Conservation (phyloP, 1,140 invertebrate species). For the Drosophila arizonae region DNA sequence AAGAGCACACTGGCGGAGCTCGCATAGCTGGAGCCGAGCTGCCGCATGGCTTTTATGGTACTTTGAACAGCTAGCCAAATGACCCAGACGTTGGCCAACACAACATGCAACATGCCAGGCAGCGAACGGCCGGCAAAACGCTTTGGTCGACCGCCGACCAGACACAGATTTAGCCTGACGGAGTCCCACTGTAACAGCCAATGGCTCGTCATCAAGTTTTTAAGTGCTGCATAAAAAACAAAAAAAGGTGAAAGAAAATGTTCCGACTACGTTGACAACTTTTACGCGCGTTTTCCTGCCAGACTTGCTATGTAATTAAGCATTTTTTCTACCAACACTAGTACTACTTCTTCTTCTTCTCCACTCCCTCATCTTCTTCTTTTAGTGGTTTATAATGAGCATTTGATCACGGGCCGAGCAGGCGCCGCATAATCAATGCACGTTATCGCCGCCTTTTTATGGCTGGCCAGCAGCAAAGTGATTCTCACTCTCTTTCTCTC, state of each 20-base stretch:
- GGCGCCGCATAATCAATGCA: conserved; percentile 45
- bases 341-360: neutral
- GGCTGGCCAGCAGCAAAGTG: conserved; percentile 8
- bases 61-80: conserved; percentile 39
- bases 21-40: neutral
- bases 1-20: no score
- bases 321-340: conserved; percentile 9
- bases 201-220: conserved; percentile 20
- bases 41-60: conserved; percentile 36
- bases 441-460: conserved; percentile 34
- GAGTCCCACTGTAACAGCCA: neutral
- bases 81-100: conserved; percentile 36
- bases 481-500: neutral
- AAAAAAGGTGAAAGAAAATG: conserved; percentile 23
- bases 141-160: conserved; percentile 21
- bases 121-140: conserved; percentile 35
- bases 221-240: conserved; percentile 42
- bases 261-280: conserved; percentile 37
- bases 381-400: conserved; percentile 49
- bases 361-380: neutral
- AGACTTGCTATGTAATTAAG: conserved; percentile 46
- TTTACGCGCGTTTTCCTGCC: conserved; percentile 19
- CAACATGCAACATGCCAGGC: conserved; percentile 23
- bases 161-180: conserved; percentile 1
- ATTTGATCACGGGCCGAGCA: conserved; percentile 44